Base-by-base conservation (phyloP, 2,113 vertebrate genomes). In the Polypterus bichir region DNA sequence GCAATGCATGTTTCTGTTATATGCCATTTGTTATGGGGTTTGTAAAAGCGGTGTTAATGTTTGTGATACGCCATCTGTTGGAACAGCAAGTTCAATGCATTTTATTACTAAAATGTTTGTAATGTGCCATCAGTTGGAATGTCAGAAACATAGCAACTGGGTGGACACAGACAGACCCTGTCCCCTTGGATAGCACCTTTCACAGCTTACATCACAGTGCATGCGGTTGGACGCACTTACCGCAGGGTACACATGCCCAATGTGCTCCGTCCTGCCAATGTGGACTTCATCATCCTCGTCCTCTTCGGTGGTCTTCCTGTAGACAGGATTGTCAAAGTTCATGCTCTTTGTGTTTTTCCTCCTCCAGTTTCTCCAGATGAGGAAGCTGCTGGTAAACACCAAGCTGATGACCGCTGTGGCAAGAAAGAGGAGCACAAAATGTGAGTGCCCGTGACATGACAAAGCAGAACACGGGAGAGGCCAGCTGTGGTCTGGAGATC, bases 301-400 rank as follows among this genome's bases (percentile, higher is more conserved):
- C 6, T 98, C 96, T 73, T 97, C 95, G 0, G 94, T 97, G 62
- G 94, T 99, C 68, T 99, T 99, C 74, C 95, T 91, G 62, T 99
- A 99, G 0, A 98, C 96, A 0, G 96, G 96, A 76, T 99, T 99
- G 80, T 98, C 96, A 74, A 98, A 98, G 75, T 99, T 99, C 95
- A 99, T 99, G 85, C 95, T 98, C 82, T 99, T 99, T 51, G 94
- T 97, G 68, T 98, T 99, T 81, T 91, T 92, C 80, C 93, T 81
- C 66, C 94, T 90, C 96, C 96, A 99, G 82, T 99, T 99, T 67
- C 96, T 90, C 95, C 95, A 99, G 63, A 98, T 88, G 83, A 98
- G 91, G 81, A 92, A 97, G 49, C 92, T 93, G 6, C 89, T 91
- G 70, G 86, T 86, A 80, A 93, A 96, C 65, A 95, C 81, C 56